These are phyloP conservation scores for Selenia dentaria DNA, from an alignment of 2,888 invertebrate genomes.

Conservation along the genomic window DNA sequence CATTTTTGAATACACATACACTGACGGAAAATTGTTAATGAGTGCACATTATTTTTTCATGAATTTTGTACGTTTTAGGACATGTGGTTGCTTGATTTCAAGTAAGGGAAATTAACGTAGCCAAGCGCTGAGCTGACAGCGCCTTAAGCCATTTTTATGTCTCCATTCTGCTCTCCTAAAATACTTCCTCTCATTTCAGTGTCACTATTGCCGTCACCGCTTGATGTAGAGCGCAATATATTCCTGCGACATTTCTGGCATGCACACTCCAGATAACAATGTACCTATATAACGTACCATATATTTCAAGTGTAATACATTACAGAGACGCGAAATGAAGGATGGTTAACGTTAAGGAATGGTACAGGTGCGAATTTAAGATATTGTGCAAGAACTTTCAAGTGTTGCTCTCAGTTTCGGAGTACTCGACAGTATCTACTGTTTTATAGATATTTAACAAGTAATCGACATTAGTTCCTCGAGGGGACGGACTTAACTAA, in stretches of 20 bases:
- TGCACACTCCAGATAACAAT: constrained; percentile 49
- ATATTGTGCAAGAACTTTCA: constrained; percentile 14
- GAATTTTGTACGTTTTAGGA: too few species aligned
- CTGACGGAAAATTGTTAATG: too few species aligned
- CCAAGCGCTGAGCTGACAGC: too few species aligned
- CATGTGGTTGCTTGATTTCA: too few species aligned
- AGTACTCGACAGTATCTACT: too few species aligned
- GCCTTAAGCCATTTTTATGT: background rate
- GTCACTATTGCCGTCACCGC: constrained; percentile 44
- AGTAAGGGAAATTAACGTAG: too few species aligned
- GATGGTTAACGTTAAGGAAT: constrained; percentile 29
- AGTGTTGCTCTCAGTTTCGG: too few species aligned
- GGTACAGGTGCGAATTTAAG: constrained; percentile 2
- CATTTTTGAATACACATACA: too few species aligned
- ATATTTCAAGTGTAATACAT: constrained; percentile 26
- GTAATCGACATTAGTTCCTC: too few species aligned
- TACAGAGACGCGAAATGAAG: constrained; percentile 36
- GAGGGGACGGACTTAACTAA: too few species aligned
- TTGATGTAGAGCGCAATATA: constrained; percentile 56
- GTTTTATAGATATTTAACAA: too few species aligned
- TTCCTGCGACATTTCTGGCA: constrained; percentile 43
- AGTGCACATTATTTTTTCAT: too few species aligned
- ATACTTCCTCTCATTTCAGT: constrained; percentile 31
- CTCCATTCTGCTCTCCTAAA: constrained; percentile 5
- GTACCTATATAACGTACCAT: constrained; percentile 8